Conservation (phyloP, 2,888 invertebrate genomes). For the Nyleta sp. region DNA sequence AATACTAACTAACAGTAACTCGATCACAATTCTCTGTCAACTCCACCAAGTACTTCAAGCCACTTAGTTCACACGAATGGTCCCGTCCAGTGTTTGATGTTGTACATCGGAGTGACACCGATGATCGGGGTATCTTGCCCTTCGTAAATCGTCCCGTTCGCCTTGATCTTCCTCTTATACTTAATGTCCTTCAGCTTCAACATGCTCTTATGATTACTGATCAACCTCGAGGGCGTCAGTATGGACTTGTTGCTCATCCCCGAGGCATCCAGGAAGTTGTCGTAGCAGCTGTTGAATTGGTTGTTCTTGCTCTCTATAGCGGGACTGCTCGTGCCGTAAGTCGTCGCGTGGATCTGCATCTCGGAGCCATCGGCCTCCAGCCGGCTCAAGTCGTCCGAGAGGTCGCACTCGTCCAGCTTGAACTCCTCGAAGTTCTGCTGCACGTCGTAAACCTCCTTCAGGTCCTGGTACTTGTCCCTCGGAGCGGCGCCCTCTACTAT, state of each 20-base stretch:
- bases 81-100: slow-evolving; percentile 83
- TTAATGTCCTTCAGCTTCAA: slow-evolving; percentile 91
- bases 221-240: slow-evolving; percentile 85
- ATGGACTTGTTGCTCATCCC: slow-evolving; percentile 92
- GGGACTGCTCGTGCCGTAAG: slow-evolving; percentile 70
- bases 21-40: slow-evolving; percentile 49
- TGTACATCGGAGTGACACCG: slow-evolving; percentile 72
- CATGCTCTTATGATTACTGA: slow-evolving; percentile 90
- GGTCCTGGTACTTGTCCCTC: slow-evolving; percentile 64
- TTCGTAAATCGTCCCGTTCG: slow-evolving; percentile 83
- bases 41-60: neutral
- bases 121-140: slow-evolving; percentile 81
- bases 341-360: slow-evolving; percentile 68
- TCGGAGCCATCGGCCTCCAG: slow-evolving; percentile 79
- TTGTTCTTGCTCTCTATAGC: slow-evolving; percentile 80
- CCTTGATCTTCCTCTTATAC: slow-evolving; percentile 87
- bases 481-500: slow-evolving; percentile 45
- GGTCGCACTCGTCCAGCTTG: slow-evolving; percentile 89
- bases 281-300: slow-evolving; percentile 84
- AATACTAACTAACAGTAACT: slow-evolving; percentile 27
- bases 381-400: slow-evolving; percentile 80
- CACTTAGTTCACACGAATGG: slow-evolving; percentile 80
- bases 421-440: slow-evolving; percentile 92
- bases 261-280: slow-evolving; percentile 90
- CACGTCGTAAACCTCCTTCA: slow-evolving; percentile 85